Evolutionary conservation across 2,113 vertebrate genomes (phyloP), one percentile per base, ranked within the genome.

Genomic region (Arothron firmamentum): DNA sequence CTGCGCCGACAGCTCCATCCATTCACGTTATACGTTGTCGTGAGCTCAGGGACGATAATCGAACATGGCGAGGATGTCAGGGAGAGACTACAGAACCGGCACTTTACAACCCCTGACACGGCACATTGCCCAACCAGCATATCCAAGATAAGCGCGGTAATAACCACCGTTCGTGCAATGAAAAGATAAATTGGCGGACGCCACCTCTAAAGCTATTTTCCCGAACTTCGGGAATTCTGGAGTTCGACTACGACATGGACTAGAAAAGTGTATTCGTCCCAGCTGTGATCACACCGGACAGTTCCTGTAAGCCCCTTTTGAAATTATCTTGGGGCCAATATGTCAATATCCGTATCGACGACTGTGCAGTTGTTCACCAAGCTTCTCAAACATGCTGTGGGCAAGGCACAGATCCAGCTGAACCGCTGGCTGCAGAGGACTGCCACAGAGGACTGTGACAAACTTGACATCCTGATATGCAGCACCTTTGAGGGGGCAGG

Each of bases 341-440:
- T 92, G 92, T 92, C 88, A 73, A 81, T 63, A 60, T 75, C 86
- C 11, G 90, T 86, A 56, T 58, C 84, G 55, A 78, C 86, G 0
- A 81, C 76, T 10, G 65, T 89, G 75, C 90, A 91, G 80, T 64
- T 91, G 17, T 63, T 90, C 61, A 73, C 82, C 53, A 92, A 92
- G 77, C 81, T 89, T 8, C 62, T 89, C 13, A 92, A 89, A 75
- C 90, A 92, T 25, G 83, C 88, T 0, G 86, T 82, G 38, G 87
- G 87, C 17, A 92, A 86, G 71, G 85, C 88, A 1, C 86, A 91
- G 72, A 74, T 89, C 5, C 88, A 90, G 67, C 67, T 92, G 20
- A 90, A 76, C 75, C 91, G 91, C 58, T 92, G 91, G 88, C 80
- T 92, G 45, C 45, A 92, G 56, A 90, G 88, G 59, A 82, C 88